phyloP scores from a whole-genome alignment of 2,888 invertebrate genomes.

The Spisula solida region DNA sequence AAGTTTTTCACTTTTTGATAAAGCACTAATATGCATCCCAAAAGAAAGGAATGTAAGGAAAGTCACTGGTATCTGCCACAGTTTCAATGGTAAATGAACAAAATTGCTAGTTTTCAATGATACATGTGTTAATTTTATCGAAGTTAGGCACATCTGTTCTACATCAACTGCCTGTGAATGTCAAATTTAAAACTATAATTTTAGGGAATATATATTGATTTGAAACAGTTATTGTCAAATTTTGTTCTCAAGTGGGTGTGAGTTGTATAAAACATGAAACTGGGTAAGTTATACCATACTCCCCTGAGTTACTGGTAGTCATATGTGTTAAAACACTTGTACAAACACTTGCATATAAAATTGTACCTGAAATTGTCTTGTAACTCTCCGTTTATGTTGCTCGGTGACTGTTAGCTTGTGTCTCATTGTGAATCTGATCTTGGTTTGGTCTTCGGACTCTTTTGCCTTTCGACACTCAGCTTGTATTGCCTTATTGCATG shows the following conservation, averaged over 20 bases:
- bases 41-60: background rate
- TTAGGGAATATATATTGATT: background rate
- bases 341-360: too few relatives aligned
- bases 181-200: constrained; percentile 18
- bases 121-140: background rate
- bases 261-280: background rate
- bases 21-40: too few relatives aligned
- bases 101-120: constrained; percentile 1
- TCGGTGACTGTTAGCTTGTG: too few relatives aligned
- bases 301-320: too few relatives aligned
- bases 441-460: too few relatives aligned
- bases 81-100: background rate
- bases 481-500: too few relatives aligned
- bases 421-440: too few relatives aligned
- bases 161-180: background rate
- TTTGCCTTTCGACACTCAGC: too few relatives aligned
- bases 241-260: background rate
- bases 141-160: constrained; percentile 7
- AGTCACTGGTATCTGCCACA: background rate
- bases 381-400: too few relatives aligned
- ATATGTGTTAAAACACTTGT: too few relatives aligned
- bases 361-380: too few relatives aligned
- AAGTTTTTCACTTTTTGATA: too few relatives aligned
- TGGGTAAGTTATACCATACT: background rate
- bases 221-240: background rate